phyloP scores from a whole-genome alignment of 2,113 vertebrate genomes.

The Chionodraco myersi region DNA sequence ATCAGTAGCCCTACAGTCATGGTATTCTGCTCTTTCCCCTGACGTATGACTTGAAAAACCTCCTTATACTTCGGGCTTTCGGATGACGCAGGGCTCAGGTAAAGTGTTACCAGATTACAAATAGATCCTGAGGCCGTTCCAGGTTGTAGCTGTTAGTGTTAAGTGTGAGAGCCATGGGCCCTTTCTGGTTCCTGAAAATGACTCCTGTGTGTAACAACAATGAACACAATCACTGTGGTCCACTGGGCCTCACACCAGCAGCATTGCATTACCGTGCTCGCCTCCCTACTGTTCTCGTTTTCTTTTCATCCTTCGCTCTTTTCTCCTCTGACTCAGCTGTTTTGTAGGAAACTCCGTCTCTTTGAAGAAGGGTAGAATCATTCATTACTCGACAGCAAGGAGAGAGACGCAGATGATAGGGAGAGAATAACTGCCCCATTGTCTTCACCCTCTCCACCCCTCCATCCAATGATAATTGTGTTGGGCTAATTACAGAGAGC shows the following conservation, averaged over 20 bases:
- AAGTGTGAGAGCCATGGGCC: slow-evolving; percentile 63
- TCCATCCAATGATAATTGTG: slow-evolving; percentile 69
- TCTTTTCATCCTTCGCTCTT: slow-evolving; percentile 78
- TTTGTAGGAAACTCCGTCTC: slow-evolving; percentile 83
- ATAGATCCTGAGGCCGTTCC: slow-evolving; percentile 49
- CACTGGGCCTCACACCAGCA: slow-evolving; percentile 74
- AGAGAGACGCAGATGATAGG: slow-evolving; percentile 81
- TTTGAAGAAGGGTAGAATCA: slow-evolving; percentile 87
- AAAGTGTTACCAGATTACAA: slow-evolving; percentile 76
- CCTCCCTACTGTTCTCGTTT: slow-evolving; percentile 75
- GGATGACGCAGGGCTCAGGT: slow-evolving; percentile 68
- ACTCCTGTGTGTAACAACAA: slow-evolving; percentile 70
- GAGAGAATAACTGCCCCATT: slow-evolving; percentile 83
- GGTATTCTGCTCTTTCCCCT: slow-evolving; percentile 52
- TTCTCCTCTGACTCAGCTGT: slow-evolving; percentile 85
- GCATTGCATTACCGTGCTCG: slow-evolving; percentile 62
- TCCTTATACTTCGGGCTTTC: slow-evolving; percentile 46
- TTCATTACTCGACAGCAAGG: slow-evolving; percentile 84
- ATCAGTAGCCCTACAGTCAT: slow-evolving; percentile 43
- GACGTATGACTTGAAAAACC: slow-evolving; percentile 60
- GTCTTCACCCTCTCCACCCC: slow-evolving; percentile 66
- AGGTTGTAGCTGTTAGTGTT: slow-evolving; percentile 64
- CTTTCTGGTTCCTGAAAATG: slow-evolving; percentile 63
- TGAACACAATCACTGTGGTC: slow-evolving; percentile 77
- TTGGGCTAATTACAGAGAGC: slow-evolving; percentile 84